Conservation (phyloP, 2,888 invertebrate genomes). For the Zelleria hepariella region DNA sequence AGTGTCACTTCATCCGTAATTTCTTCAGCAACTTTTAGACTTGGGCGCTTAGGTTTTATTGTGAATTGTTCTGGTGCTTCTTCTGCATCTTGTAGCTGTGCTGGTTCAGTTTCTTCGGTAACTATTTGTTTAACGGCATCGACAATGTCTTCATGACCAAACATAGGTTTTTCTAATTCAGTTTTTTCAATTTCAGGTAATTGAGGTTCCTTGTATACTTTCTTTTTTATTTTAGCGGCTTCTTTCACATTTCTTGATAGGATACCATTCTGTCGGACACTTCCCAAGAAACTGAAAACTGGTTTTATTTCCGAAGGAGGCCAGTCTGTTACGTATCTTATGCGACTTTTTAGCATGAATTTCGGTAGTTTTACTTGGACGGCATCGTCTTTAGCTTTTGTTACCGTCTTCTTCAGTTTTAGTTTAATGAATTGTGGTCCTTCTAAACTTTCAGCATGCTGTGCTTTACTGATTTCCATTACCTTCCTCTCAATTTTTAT, state of each 20-base stretch:
- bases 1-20: constrained; percentile 76
- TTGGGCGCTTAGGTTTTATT: constrained; percentile 49
- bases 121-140: constrained; percentile 33
- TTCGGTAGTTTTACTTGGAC: constrained; percentile 70
- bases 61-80: constrained; percentile 55
- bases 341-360: constrained; percentile 80
- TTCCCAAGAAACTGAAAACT: constrained; percentile 65
- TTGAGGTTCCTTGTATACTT: constrained; percentile 68
- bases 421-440: constrained; percentile 77
- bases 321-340: constrained; percentile 74
- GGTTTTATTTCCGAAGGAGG: constrained; percentile 72
- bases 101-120: constrained; percentile 19
- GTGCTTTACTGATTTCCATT: constrained; percentile 74
- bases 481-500: constrained; percentile 76
- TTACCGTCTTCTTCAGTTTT: constrained; percentile 76
- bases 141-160: constrained; percentile 64
- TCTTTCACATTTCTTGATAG: constrained; percentile 81
- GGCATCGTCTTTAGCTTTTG: constrained; percentile 60
- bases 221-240: constrained; percentile 75
- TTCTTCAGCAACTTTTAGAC: constrained; percentile 65
- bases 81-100: constrained; percentile 27
- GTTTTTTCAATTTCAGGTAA: constrained; percentile 67
- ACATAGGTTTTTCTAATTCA: constrained; percentile 70
- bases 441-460: constrained; percentile 74
- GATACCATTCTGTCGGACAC: constrained; percentile 75